These are phyloP conservation scores for Tryphoninae sp. DNA, from an alignment of 2,888 invertebrate genomes.

Conservation along the genomic window DNA sequence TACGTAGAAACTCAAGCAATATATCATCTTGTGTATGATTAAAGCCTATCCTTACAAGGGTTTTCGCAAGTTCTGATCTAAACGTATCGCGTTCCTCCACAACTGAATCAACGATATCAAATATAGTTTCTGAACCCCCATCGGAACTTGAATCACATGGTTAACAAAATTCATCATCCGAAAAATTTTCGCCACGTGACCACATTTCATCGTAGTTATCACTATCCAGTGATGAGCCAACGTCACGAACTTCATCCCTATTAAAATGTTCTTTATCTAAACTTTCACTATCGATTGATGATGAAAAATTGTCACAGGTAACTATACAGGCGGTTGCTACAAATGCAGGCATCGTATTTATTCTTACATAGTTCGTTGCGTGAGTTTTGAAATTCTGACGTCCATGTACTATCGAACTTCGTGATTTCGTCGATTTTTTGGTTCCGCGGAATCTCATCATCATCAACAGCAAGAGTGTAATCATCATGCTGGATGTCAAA, in stretches of 20 bases:
- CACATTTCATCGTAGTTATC: conserved; percentile 15
- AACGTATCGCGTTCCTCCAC: conserved; percentile 3
- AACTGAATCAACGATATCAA: conserved; percentile 1
- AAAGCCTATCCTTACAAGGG: not conserved
- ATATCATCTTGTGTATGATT: conserved; percentile 40
- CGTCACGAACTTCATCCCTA: conserved; percentile 13
- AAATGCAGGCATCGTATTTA: not conserved
- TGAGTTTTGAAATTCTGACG: no score
- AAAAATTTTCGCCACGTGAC: not conserved
- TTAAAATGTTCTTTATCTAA: not conserved
- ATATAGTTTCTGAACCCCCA: not conserved
- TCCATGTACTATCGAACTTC: no score
- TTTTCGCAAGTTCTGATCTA: conserved; percentile 21
- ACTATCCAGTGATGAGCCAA: conserved; percentile 7
- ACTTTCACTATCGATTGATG: not conserved
- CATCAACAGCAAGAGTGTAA: no score
- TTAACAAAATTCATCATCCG: conserved; percentile 31
- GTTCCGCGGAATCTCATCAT: no score
- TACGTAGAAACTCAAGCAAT: conserved; percentile 31
- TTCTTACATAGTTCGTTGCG: no score
- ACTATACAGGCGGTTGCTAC: not conserved
- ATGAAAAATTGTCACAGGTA: not conserved
- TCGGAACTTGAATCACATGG: not conserved
- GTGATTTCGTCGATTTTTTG: no score
- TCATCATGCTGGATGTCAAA: no score